Evolutionary conservation across 1,140 invertebrate species (phyloP), one percentile per base, ranked within the genome.

Genomic region (Magallana angulata): DNA sequence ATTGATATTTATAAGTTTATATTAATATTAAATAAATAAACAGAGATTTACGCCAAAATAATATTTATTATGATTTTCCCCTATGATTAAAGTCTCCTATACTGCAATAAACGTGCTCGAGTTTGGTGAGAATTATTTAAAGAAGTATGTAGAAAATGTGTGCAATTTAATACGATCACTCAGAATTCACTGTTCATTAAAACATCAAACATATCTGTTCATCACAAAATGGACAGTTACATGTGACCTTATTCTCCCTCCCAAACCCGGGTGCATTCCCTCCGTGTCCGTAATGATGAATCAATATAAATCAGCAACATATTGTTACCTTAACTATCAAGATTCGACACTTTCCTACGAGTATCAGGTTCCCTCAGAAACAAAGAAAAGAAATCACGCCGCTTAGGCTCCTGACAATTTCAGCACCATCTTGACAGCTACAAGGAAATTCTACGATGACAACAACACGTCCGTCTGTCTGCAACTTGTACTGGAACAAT

Each of bases 331-430:
- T 76, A 76, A 12, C 24, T 64, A 76, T 76, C 68, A 30, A 30
- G 9, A 18, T 9, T 30, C 68, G 68, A 76, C 68, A 76, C 68
- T 76, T 76, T 76, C 68, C 68, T 76, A 76, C 68, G 68, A 76
- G 68, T 76, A 76, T 76, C 68, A 76, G 24, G 30, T 76, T 76
- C 68, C 68, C 1, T 76, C 68, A 30, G 68, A 76, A 76, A 76
- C 68, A 76, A 76, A 36, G 68, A 30, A 30, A 76, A 76, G 24
- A 30, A 76, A 76, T 76, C 68, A 76, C 68, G 68, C 30, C 68
- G 68, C 68, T 76, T 76, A 76, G 68, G 68, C 68, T 76, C 68
- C 36, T 76, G 68, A 76, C 68, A 76, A 76, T 76, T 76, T 76
- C 68, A 76, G 68, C 68, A 9, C 68, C 68, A 76, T 76, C 68